Evolutionary conservation across 2,888 invertebrate genomes (phyloP).

Genomic region (Acleris cristana): DNA sequence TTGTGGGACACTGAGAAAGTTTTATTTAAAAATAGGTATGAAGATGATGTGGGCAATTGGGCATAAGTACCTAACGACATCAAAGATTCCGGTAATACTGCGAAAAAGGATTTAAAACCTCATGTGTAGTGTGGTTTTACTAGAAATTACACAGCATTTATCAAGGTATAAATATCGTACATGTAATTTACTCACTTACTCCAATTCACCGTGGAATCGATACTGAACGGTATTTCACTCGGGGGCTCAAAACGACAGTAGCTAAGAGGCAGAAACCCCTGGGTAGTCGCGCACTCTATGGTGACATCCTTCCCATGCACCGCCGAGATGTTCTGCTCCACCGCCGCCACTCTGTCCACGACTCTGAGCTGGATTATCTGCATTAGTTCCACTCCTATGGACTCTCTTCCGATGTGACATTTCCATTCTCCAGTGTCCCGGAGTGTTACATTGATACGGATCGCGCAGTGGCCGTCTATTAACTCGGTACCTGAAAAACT

Average conservation of each 20-base stretch:
- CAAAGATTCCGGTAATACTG: too few species aligned
- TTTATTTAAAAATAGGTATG: too few species aligned
- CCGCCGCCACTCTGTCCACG: conserved; percentile 66
- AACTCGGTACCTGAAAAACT: conserved; percentile 68
- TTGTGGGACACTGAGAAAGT: too few species aligned
- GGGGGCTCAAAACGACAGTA: conserved; percentile 81
- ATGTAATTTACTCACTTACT: conserved; percentile 58
- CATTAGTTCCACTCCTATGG: conserved; percentile 59
- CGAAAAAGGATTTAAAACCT: too few species aligned
- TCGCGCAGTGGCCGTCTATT: conserved; percentile 67
- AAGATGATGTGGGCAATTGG: too few species aligned
- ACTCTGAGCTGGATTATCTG: conserved; percentile 64
- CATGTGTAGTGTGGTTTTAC: too few species aligned
- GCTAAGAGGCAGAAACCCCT: conserved; percentile 60
- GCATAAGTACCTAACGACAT: too few species aligned
- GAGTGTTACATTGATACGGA: conserved; percentile 57
- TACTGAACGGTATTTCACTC: conserved; percentile 70
- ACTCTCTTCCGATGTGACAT: conserved; percentile 72
- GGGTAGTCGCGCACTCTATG: conserved; percentile 69
- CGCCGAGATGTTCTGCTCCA: conserved; percentile 57
- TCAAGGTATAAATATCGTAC: not conserved
- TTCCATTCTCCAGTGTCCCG: conserved; percentile 73
- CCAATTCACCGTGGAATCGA: conserved; percentile 63
- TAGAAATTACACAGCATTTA: not conserved
- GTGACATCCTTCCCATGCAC: conserved; percentile 62